Evolutionary conservation across 2,113 vertebrate genomes (phyloP), one percentile per base, ranked within the genome.

Genomic region (Melanerpes aurifrons): DNA sequence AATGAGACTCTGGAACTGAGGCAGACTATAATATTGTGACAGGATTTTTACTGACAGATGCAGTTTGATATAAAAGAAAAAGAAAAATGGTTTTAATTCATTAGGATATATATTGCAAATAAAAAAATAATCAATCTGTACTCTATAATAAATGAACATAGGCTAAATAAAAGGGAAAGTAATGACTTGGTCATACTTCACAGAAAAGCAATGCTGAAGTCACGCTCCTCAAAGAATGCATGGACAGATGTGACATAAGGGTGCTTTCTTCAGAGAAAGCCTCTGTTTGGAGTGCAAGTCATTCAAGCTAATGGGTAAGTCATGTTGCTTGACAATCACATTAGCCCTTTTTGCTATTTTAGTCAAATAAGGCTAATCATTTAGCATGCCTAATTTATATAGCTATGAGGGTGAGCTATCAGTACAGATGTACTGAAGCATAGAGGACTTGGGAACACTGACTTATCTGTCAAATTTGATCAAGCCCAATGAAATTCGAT

Each of bases 391-490:
- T 92, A 88, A 96, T 94, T 96, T 21, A 90, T 92, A 70, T 6
- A 90, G 92, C 92, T 80, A 29, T 21, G 48, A 93, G 91, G 82
- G 79, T 5, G 37, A 76, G 85, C 96, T 94, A 96, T 92, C 93
- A 89, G 87, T 31, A 66, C 85, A 90, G 87, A 91, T 92, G 95
- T 57, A 96, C 86, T 24, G 37, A 63, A 79, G 93, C 93, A 90
- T 11, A 83, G 89, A 71, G 93, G 87, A 63, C 89, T 94, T 89
- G 87, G 84, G 86, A 95, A 89, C 83, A 53, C 72, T 87, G 93
- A 90, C 91, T 84, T 93, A 89, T 86, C 94, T 95, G 94, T 89
- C 91, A 90, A 89, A 96, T 97, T 94, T 59, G 85, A 97, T 97
- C 95, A 96, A 77, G 48, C 57, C 80, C 78, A 90, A 37, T 24